Evolutionary conservation across 2,888 invertebrate species (phyloP), one percentile per base, ranked within the genome.

Genomic region (Cylindroiulus punctatus): DNA sequence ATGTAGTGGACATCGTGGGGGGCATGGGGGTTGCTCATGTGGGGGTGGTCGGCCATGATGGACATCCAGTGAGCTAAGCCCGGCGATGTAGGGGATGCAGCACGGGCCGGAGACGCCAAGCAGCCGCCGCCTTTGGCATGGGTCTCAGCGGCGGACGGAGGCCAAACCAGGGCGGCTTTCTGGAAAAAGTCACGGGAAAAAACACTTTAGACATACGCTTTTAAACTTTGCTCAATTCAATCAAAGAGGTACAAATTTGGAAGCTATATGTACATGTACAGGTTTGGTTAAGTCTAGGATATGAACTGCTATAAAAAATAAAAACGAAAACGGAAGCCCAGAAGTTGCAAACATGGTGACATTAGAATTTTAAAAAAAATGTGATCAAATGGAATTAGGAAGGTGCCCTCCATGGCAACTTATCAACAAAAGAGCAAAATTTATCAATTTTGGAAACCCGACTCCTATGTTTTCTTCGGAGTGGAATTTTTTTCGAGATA

Each of bases 11-110:
- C 94, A 90, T 94, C 94, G 88, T 94, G 94, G 87, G 92, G 91
- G 86, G 91, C 91, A 86, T 88, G 87, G 76, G 88, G 88, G 84
- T 88, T 87, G 85, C 91, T 90, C 86, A 91, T 90, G 91, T 96
- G 97, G 94, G 97, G 97, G 91, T 97, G 97, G 91, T 97, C 97
- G 87, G 97, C 97, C 97, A 97, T 97, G 90, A 97, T 97, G 91
- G 97, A 96, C 96, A 97, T 97, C 97, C 97, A 97, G 93, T 97
- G 97, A 90, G 97, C 97, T 91, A 97, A 93, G 86, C 89, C 89
- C 81, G 89, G 88, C 76, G 88, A 87, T 85, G 81, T 88, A 86
- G 88, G 88, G 84, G 88, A 88, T 81, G 86, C 88, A 85, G 88
- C 87, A 65, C 88, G 89, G 88, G 86, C 88, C 57, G 87, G 88